These are phyloP conservation scores for Sterna hirundo DNA, from an alignment of 2,113 vertebrate species.

Conservation along the genomic window DNA sequence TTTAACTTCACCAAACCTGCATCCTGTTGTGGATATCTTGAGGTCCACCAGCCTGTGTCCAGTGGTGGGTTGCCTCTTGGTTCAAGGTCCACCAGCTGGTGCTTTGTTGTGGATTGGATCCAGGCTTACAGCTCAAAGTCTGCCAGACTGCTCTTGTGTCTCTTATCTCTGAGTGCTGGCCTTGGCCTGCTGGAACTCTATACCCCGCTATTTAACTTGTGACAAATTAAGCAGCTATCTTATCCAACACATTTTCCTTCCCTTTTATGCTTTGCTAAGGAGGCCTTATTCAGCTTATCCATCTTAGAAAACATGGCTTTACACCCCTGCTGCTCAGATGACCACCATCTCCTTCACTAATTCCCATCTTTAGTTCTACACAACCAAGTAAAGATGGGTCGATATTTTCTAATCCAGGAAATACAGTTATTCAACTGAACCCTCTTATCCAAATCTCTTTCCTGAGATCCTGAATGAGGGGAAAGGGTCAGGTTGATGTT, in stretches of 20 bases:
- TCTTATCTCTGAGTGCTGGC: not conserved
- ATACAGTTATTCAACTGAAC: not conserved
- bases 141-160: not conserved
- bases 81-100: not conserved
- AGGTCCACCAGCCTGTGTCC: not conserved
- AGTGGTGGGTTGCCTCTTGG: not conserved
- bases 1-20: not conserved
- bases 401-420: not conserved
- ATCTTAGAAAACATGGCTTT: not conserved
- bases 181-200: not conserved
- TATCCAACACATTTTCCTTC: not conserved
- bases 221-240: not conserved
- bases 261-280: not conserved
- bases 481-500: not conserved
- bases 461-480: not conserved
- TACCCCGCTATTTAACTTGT: not conserved
- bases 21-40: not conserved
- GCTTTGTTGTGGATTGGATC: not conserved
- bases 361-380: not conserved
- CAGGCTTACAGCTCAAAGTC: not conserved
- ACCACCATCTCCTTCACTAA: not conserved
- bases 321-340: not conserved
- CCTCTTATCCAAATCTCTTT: not conserved
- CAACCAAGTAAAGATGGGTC: accelerated
- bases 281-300: not conserved